Evolutionary conservation across 2,113 vertebrate genomes (phyloP).

Genomic region (Odobenus rosmarus): DNA sequence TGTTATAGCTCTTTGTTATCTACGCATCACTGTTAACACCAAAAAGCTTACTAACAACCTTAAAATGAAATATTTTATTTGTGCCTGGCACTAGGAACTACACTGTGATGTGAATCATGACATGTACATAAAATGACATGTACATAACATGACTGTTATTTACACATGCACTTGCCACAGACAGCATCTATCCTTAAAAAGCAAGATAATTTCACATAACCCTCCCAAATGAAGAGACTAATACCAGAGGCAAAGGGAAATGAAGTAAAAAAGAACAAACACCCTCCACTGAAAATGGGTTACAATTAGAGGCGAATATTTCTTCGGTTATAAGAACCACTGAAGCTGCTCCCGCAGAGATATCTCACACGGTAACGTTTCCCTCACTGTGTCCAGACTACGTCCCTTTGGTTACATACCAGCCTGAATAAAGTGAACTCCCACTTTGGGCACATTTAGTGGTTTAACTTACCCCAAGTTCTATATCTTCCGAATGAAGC

Average conservation of each 20-base stretch:
- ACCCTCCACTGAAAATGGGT: neutral
- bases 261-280: neutral
- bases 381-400: neutral
- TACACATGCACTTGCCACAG: neutral
- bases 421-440: neutral
- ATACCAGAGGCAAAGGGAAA: neutral
- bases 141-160: too few relatives aligned
- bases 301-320: constrained; percentile 4
- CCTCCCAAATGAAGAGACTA: neutral
- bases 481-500: constrained; percentile 95
- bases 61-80: constrained; percentile 13
- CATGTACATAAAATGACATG: too few relatives aligned
- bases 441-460: accelerated
- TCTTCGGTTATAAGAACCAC: neutral
- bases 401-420: neutral
- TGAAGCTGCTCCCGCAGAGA: neutral
- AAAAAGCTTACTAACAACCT: neutral
- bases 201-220: constrained; percentile 42
- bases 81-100: neutral
- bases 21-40: neutral
- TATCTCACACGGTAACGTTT: neutral
- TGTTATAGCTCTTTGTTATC: neutral
- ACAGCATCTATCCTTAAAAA: neutral
- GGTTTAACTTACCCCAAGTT: constrained; percentile 93
- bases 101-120: neutral